These are phyloP conservation scores for Drosophila paulistorum DNA, from an alignment of 1,140 invertebrate genomes.

Conservation along the genomic window DNA sequence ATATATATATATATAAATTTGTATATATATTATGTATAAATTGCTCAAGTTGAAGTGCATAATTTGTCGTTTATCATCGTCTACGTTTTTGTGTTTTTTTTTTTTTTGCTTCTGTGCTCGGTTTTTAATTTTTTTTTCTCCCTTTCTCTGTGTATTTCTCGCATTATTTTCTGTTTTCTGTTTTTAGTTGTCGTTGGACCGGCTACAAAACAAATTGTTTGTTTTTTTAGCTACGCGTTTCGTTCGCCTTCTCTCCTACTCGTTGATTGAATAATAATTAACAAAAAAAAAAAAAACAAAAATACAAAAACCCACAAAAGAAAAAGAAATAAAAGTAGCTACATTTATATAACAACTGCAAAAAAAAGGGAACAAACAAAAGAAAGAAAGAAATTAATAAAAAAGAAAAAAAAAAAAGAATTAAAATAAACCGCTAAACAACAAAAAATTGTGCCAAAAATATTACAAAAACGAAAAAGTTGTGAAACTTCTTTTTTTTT, in stretches of 20 bases:
- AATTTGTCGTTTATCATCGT: slow-evolving; percentile 39
- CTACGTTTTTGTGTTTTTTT: slow-evolving; percentile 38
- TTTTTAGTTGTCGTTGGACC: slow-evolving; percentile 56
- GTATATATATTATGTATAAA: slow-evolving; percentile 48
- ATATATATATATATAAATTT: no score
- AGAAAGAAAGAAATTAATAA: slow-evolving; percentile 19
- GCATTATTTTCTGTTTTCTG: slow-evolving; percentile 35
- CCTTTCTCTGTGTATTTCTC: slow-evolving; percentile 15
- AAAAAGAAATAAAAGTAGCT: slow-evolving; percentile 26
- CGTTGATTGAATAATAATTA: slow-evolving; percentile 72
- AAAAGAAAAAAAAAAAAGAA: slow-evolving; percentile 30
- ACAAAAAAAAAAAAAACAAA: slow-evolving; percentile 46
- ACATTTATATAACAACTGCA: slow-evolving; percentile 20
- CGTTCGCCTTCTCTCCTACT: slow-evolving; percentile 17
- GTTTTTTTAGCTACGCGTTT: slow-evolving; percentile 27
- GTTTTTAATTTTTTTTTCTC: slow-evolving; percentile 13
- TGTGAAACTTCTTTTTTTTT: slow-evolving; percentile 1
- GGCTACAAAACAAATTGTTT: slow-evolving; percentile 51
- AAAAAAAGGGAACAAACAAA: slow-evolving; percentile 22
- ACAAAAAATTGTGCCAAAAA: slow-evolving; percentile 27
- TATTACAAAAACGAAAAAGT: slow-evolving; percentile 7
- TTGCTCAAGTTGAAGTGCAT: slow-evolving; percentile 71
- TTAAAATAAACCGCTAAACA: slow-evolving; percentile 18
- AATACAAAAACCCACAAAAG: neutral
- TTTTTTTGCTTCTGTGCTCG: slow-evolving; percentile 30